Evolutionary conservation across 2,113 vertebrate species (phyloP).

Genomic region (Colinus virginianus): DNA sequence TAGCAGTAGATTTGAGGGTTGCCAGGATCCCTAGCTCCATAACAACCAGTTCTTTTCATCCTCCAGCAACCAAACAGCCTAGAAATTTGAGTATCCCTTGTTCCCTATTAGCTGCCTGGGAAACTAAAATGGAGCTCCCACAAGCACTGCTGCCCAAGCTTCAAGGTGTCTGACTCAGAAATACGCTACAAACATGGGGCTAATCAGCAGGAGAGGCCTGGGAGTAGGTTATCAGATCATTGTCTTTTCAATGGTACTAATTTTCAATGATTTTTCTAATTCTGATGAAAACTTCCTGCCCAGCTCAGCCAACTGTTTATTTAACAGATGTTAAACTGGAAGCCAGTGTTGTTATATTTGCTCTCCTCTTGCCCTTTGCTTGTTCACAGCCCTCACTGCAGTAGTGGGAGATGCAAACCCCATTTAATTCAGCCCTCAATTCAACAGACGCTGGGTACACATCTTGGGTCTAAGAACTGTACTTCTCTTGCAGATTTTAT

Average conservation of each 20-base stretch:
- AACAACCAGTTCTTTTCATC: conserved; percentile 41
- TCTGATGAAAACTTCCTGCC: neutral
- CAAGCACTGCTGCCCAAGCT: neutral
- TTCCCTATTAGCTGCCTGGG: neutral
- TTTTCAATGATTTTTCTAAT: neutral
- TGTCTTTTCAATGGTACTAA: neutral
- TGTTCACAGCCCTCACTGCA: neutral
- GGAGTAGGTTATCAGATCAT: neutral
- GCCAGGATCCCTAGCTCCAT: neutral
- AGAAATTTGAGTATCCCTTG: neutral
- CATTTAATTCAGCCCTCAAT: neutral
- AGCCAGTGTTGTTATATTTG: neutral
- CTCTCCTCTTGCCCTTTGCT: neutral
- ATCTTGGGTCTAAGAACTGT: neutral
- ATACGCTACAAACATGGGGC: neutral
- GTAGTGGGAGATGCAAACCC: neutral
- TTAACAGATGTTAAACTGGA: neutral
- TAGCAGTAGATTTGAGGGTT: conserved; percentile 20
- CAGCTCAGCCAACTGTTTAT: neutral
- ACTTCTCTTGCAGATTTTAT: neutral
- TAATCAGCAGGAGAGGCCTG: neutral
- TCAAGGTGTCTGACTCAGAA: neutral
- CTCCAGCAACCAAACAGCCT: conserved; percentile 27
- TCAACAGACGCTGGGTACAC: neutral
- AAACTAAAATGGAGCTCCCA: neutral